Evolutionary conservation across 2,113 vertebrate species (phyloP).

Genomic region (Amblyornis subalaris): DNA sequence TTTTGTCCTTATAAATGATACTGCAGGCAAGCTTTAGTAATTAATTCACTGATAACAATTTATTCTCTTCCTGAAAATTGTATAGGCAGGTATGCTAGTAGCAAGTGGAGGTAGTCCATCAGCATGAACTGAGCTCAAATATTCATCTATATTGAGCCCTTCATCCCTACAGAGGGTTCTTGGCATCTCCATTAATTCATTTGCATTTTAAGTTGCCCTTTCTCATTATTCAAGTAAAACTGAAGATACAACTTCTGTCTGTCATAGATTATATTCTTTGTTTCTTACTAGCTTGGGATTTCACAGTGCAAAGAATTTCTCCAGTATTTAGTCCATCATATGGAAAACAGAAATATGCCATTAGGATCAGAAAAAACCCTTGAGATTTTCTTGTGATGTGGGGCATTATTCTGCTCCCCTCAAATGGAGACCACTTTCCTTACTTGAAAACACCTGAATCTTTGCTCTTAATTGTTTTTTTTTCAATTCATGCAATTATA

Average conservation of each 20-base stretch:
- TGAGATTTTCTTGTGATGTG: not conserved
- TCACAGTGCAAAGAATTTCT: not conserved
- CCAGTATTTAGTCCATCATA: not conserved
- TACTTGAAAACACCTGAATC: not conserved
- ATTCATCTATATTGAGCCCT: not conserved
- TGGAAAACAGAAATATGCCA: not conserved
- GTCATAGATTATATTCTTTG: not conserved
- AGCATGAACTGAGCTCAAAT: not conserved
- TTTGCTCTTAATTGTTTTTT: not conserved
- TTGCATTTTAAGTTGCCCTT: not conserved
- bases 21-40: not conserved
- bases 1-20: not conserved
- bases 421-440: not conserved
- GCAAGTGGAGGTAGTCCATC: not conserved
- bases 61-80: not conserved
- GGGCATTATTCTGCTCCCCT: not conserved
- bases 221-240: not conserved
- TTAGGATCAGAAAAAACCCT: not conserved
- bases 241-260: not conserved
- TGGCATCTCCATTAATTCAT: not conserved
- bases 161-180: not conserved
- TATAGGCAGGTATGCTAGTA: not conserved
- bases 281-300: not conserved
- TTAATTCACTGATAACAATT: not conserved
- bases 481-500: not conserved